Percentiles rank a stretch among this genome's conserved stretches.
Evolutionary conservation across 2,113 vertebrate species (phyloP).

Genomic region (Noturus placidus): DNA sequence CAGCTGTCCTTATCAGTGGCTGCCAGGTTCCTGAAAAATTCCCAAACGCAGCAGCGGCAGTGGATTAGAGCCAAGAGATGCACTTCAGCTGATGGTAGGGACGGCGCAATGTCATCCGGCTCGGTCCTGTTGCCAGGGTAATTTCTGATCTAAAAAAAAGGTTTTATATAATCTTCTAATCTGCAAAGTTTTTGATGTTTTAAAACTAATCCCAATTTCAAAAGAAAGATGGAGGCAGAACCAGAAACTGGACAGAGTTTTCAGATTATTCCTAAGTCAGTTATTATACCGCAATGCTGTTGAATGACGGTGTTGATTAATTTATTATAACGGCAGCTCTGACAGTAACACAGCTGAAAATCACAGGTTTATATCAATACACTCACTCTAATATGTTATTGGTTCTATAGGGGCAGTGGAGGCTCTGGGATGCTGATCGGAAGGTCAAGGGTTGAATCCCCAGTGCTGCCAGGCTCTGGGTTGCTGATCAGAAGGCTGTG

Average conservation of each 20-base stretch:
- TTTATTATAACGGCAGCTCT: background rate
- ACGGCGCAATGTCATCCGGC: conserved; percentile 28
- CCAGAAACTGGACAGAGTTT: background rate
- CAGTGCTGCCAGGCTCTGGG: too few species aligned
- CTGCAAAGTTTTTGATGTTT: background rate
- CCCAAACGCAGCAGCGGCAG: conserved; percentile 2
- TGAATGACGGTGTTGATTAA: background rate
- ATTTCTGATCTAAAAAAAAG: background rate
- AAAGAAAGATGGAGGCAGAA: background rate
- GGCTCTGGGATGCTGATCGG: too few species aligned
- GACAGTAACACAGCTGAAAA: background rate
- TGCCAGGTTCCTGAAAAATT: conserved; percentile 35
- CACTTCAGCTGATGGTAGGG: conserved; percentile 26
- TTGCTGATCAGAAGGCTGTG: too few species aligned
- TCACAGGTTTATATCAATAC: background rate
- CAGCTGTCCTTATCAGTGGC: conserved; percentile 40
- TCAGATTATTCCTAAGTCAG: background rate
- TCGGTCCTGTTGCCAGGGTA: background rate
- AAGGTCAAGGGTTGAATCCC: too few species aligned
- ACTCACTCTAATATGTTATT: background rate
- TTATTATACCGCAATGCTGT: background rate
- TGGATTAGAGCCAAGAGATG: conserved; percentile 15
- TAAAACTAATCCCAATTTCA: background rate
- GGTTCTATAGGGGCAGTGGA: background rate
- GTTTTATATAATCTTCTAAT: background rate